phyloP scores from a whole-genome alignment of 2,797 vertebrate genomes.

The Ibycter americanus region DNA sequence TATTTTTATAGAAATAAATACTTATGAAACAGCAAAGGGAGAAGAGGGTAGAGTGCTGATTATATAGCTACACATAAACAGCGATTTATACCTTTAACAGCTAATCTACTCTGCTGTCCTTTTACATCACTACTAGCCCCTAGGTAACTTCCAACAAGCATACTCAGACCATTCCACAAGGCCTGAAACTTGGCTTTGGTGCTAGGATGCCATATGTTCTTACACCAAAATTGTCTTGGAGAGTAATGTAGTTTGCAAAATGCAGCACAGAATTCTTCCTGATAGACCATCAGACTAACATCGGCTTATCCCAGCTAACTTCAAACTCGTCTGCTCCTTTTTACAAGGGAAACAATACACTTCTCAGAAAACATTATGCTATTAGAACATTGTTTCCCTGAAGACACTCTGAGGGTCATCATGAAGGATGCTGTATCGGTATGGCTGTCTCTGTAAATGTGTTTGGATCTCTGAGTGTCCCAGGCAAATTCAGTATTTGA shows the following conservation, averaged over 20 bases:
- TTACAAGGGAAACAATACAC: not conserved
- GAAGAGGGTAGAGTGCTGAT: not conserved
- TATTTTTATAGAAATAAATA: not conserved
- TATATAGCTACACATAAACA: not conserved
- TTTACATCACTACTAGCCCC: not conserved
- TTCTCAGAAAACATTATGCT: constrained; percentile 20
- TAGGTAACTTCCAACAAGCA: not conserved
- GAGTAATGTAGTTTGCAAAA: not conserved
- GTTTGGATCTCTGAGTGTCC: not conserved
- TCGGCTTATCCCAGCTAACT: not conserved
- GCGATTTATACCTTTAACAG: not conserved
- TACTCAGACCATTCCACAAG: not conserved
- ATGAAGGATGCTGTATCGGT: not conserved
- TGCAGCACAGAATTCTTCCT: not conserved
- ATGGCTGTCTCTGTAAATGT: not conserved
- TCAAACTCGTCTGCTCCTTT: not conserved
- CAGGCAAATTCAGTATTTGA: constrained; percentile 4
- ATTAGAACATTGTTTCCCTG: not conserved
- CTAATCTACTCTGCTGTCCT: not conserved
- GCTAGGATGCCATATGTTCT: not conserved
- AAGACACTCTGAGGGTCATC: constrained; percentile 3
- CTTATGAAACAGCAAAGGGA: not conserved
- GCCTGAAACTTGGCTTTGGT: not conserved
- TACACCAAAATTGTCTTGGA: not conserved
- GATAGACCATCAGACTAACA: not conserved